Conservation (phyloP, 2,797 vertebrate genomes). For the Cossypha caffra region DNA sequence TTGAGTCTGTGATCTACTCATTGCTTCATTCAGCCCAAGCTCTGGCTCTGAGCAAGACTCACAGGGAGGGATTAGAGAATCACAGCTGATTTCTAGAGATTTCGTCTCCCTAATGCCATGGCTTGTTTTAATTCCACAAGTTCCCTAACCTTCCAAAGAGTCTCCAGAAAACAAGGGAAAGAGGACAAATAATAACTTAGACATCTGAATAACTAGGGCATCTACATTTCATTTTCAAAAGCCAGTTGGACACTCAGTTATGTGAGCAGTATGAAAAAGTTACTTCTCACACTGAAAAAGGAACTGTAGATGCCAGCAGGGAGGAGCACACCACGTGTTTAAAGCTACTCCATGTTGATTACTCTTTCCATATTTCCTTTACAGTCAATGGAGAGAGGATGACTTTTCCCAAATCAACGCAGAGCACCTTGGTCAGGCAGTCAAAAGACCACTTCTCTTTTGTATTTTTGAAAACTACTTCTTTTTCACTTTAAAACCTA, state of each 20-base stretch:
- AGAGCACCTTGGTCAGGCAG: not conserved
- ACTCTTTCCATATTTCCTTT: not conserved
- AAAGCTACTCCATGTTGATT: fast-evolving
- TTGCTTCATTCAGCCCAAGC: not conserved
- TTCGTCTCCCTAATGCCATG: not conserved
- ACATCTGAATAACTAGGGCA: not conserved
- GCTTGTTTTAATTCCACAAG: not conserved
- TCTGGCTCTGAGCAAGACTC: not conserved
- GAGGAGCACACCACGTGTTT: not conserved
- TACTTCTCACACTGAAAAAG: not conserved
- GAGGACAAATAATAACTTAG: not conserved
- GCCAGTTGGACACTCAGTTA: not conserved
- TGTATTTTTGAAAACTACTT: not conserved
- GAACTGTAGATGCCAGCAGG: not conserved
- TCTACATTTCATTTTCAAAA: not conserved
- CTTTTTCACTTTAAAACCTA: not conserved
- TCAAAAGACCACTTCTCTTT: not conserved
- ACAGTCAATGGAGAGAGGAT: not conserved
- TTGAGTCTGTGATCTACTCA: not conserved
- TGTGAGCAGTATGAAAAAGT: not conserved
- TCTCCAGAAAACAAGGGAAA: not conserved
- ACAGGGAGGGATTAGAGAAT: not conserved
- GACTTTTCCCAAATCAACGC: not conserved
- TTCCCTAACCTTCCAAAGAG: not conserved
- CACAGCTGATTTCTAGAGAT: not conserved